Base-by-base conservation (phyloP, 1,140 invertebrate genomes). In the Globodera rostochiensis region DNA sequence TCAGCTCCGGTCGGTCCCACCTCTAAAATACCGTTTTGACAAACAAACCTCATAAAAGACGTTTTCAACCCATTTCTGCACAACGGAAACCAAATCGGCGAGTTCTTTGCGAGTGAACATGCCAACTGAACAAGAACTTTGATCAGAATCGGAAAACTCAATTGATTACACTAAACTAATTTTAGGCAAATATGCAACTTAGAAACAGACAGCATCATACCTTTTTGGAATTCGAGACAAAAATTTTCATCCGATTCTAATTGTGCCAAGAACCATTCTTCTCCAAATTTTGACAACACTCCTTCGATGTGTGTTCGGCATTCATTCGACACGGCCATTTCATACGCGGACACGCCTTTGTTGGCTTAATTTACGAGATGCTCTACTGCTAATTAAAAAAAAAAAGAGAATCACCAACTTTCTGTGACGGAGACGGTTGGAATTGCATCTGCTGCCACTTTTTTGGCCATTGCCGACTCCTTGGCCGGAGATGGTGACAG, bases 151-250 rank as follows among this genome's bases (percentile, higher is more conserved):
- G 47, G 53, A 57, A 19, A 69, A 69, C 19, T 74, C 25, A 50
- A 19, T 74, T 74, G n/a, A 74, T 25, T 74, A 13, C 1, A 50
- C 50, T 45, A 49, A 47, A 36, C 36, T 36, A 36, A 36, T 36
- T 36, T 36, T 36, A 36, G 36, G 36, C 36, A 36, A 36, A 36
- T 36, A 36, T 36, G 36, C 36, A 36, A 36, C 1, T 3, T 1
- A 36, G 3, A 36, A 36, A 36, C 36, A 36, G 36, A 36, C 36
- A 36, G 2, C 36, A 21, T 19, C 49, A 8, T 70, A 80, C 79
- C 79, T 70, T 73, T 80, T 73, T 57, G 76, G 71, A 73, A 80
- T 36, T 80, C 79, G 15, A 80, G 13, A 25, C 64, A 49, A 5
- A 76, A 60, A 73, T 67, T 36, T 25, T 77, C 75, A 25, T 11